Evolutionary conservation across 2,797 vertebrate genomes (phyloP), one percentile per base, ranked within the genome.

Genomic region (Siniperca obscura): DNA sequence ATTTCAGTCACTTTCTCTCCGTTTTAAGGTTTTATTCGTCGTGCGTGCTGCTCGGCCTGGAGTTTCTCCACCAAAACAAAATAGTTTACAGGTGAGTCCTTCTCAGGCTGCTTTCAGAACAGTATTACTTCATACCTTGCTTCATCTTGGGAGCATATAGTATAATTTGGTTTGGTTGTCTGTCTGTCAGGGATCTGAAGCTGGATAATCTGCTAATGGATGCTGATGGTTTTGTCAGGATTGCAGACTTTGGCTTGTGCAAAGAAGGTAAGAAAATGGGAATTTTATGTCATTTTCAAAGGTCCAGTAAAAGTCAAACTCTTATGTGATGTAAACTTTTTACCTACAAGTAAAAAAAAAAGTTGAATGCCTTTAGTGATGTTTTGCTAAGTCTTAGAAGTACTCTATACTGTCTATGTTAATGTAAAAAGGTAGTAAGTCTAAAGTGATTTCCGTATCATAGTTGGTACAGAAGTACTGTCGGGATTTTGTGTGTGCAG

Each of bases 161-260:
- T 12, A 42, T 27, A 5, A 40, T 59, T 11, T 34, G 11, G 22
- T 72, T 68, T 14, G 8, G 7, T 76, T 40, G 46, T 27, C 27
- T 68, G 7, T 78, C 55, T 82, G 19, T 38, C 91, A 98, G 98
- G 85, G 98, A 98, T 79, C 91, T 99, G 81, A 99, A 99, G 89
- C 74, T 99, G 93, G 97, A 98, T 87, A 98, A 99, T 83, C 95
- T 99, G n/a, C 95, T 99, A 36, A 95, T 99, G 94, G 98, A 99
- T 16, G 95, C 95, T 57, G 97, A 98, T 62, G 98, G 98, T 22
- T 99, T 96, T 92, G 95, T 98, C 85, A 97, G 96, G 94, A 98
- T 99, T 0, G 97, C 97, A 46, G 98, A 99, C 92, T 99, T 98
- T 84, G 98, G 98, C 19, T 94, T 99, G 70, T 98, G 98, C 86